Conservation (phyloP, 2,797 vertebrate species). For the Anabas testudineus region DNA sequence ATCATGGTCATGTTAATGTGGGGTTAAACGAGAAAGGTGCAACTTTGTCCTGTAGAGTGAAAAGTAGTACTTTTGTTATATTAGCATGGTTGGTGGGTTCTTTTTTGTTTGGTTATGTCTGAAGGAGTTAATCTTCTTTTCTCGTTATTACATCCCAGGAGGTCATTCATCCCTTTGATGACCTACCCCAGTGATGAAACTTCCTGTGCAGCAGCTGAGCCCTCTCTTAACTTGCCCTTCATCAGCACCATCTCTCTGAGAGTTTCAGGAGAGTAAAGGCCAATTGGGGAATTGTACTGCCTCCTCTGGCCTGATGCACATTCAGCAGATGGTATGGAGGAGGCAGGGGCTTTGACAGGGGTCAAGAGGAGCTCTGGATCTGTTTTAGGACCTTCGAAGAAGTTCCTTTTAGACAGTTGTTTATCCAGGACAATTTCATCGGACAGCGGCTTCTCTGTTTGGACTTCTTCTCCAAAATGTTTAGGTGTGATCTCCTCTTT, state of each 20-base stretch:
- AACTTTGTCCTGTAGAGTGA: constrained; percentile 14
- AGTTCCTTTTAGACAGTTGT: constrained; percentile 38
- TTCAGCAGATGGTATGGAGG: constrained; percentile 9
- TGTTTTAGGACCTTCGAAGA: constrained; percentile 35
- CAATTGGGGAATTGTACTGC: constrained; percentile 90
- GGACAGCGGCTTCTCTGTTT: constrained; percentile 34
- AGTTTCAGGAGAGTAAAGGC: constrained; percentile 89
- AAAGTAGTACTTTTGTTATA: not conserved
- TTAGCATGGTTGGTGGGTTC: not conserved
- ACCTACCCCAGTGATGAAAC: constrained; percentile 66
- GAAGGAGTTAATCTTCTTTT: constrained; percentile 15
- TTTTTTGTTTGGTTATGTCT: not conserved
- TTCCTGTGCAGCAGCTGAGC: constrained; percentile 25
- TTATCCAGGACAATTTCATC: constrained; percentile 39
- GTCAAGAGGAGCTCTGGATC: constrained; percentile 20
- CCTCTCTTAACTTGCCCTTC: constrained; percentile 83
- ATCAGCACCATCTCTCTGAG: constrained; percentile 89
- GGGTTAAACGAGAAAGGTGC: constrained; percentile 30
- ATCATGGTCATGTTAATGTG: constrained; percentile 33
- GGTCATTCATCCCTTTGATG: constrained; percentile 7
- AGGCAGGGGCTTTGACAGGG: constrained; percentile 19
- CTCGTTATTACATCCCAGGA: not conserved
- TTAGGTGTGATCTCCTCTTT: not conserved
- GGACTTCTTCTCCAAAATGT: constrained; percentile 40
- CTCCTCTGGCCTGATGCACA: constrained; percentile 65